A percentile compares a stretch with the other conserved stretches of the same genome.
Conservation (phyloP, 2,888 invertebrate species). For the Gordius sp. region DNA sequence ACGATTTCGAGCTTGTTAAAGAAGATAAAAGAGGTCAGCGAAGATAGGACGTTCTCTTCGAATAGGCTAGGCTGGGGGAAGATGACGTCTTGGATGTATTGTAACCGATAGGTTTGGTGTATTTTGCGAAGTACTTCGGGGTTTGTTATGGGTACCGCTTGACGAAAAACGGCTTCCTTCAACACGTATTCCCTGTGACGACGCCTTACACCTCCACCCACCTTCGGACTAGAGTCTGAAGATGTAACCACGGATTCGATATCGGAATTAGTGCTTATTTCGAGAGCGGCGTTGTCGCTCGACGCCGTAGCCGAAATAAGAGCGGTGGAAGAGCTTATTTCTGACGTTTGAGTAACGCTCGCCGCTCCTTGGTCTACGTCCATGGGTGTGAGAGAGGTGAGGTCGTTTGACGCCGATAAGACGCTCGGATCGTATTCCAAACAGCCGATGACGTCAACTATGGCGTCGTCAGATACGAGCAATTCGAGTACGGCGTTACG, state of each 20-base stretch:
- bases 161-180: conserved; percentile 45
- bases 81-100: conserved; percentile 86
- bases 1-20: conserved; percentile 99
- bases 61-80: conserved; percentile 92
- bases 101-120: conserved; percentile 94
- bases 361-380: too few species aligned
- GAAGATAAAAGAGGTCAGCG: conserved; percentile 90
- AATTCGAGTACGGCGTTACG: conserved; percentile 86
- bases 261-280: too few species aligned
- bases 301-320: too few species aligned
- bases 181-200: conserved; percentile 81
- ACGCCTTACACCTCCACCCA: conserved; percentile 19
- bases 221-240: conserved; percentile 19
- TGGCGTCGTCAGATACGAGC: conserved; percentile 66
- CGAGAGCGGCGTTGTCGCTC: too few species aligned
- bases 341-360: too few species aligned
- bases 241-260: neutral
- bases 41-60: conserved; percentile 92
- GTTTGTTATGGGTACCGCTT: conserved; percentile 67
- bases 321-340: too few species aligned
- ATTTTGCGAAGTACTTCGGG: conserved; percentile 81
- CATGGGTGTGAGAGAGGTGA: too few species aligned
- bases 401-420: too few species aligned
- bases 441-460: conserved; percentile 90
- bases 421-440: conserved; percentile 74